These are phyloP conservation scores for Tiphia femorata DNA, from an alignment of 2,888 invertebrate genomes.

Conservation along the genomic window DNA sequence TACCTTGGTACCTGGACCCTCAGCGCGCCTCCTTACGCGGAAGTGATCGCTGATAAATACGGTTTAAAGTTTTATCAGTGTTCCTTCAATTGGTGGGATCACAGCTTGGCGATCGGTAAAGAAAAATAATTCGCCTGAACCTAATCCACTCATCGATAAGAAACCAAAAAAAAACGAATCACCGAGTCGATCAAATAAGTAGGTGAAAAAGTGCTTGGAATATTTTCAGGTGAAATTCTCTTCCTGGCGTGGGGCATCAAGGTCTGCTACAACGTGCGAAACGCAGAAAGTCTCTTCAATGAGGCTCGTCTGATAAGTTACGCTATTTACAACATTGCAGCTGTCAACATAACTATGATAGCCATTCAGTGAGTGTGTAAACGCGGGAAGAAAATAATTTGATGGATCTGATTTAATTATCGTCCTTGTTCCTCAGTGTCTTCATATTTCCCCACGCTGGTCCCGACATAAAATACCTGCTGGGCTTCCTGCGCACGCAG, in stretches of 20 bases:
- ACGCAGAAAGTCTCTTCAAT: constrained; percentile 93
- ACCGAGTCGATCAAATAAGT: too few relatives aligned
- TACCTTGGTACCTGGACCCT: constrained; percentile 93
- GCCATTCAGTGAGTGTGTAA: constrained; percentile 88
- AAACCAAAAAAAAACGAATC: background rate
- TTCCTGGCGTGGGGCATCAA: constrained; percentile 88
- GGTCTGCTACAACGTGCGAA: constrained; percentile 88
- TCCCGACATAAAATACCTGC: constrained; percentile 92
- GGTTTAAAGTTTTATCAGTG: constrained; percentile 91
- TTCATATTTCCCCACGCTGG: constrained; percentile 88
- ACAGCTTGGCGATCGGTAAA: constrained; percentile 89
- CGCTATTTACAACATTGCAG: constrained; percentile 94
- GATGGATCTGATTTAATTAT: background rate
- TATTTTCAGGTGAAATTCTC: constrained; percentile 76
- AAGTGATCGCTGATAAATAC: constrained; percentile 82
- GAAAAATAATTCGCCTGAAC: too few relatives aligned
- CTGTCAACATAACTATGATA: constrained; percentile 92
- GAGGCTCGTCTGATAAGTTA: constrained; percentile 94
- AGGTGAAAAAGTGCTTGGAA: background rate
- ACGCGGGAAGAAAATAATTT: constrained; percentile 4
- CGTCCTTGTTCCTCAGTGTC: constrained; percentile 72
- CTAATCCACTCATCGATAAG: too few relatives aligned
- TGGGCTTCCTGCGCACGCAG: constrained; percentile 93
- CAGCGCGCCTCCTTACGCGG: constrained; percentile 86
- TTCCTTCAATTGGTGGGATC: constrained; percentile 95